phyloP scores from a whole-genome alignment of 2,797 vertebrate species.

The Hoplostethus atlanticus region DNA sequence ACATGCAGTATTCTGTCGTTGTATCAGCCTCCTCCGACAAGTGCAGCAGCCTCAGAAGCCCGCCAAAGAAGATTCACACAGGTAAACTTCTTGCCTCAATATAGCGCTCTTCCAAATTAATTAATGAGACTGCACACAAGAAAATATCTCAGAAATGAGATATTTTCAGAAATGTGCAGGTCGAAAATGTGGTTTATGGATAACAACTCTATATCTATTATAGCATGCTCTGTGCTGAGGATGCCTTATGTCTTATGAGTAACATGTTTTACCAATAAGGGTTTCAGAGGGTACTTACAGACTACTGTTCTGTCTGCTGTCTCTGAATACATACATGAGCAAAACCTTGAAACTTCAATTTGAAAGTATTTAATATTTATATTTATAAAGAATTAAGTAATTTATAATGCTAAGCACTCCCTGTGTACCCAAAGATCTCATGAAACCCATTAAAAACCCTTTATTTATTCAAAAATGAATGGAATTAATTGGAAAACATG shows the following conservation, averaged over 20 bases:
- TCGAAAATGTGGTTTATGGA: too few relatives aligned
- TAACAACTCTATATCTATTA: too few relatives aligned
- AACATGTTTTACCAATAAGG: too few relatives aligned
- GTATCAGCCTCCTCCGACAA: conserved; percentile 81
- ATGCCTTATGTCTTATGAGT: too few relatives aligned
- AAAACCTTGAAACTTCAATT: neutral
- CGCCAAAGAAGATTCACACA: conserved; percentile 74
- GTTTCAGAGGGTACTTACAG: too few relatives aligned
- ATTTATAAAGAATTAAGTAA: neutral
- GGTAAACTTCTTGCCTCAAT: conserved; percentile 61
- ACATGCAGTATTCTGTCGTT: conserved; percentile 79
- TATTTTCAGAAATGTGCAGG: too few relatives aligned
- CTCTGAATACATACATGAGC: neutral
- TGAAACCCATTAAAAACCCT: neutral
- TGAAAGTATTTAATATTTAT: neutral
- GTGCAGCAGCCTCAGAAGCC: conserved; percentile 84
- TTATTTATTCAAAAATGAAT: neutral
- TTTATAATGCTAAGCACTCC: neutral
- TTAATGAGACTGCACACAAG: too few relatives aligned
- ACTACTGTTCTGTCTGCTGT: too few relatives aligned
- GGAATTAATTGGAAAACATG: too few relatives aligned
- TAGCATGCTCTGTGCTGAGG: too few relatives aligned
- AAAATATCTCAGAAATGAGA: too few relatives aligned
- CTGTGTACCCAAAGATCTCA: neutral
- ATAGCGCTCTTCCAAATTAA: too few relatives aligned